Evolutionary conservation across 2,888 invertebrate species (phyloP).

Genomic region (Limenitis camilla): DNA sequence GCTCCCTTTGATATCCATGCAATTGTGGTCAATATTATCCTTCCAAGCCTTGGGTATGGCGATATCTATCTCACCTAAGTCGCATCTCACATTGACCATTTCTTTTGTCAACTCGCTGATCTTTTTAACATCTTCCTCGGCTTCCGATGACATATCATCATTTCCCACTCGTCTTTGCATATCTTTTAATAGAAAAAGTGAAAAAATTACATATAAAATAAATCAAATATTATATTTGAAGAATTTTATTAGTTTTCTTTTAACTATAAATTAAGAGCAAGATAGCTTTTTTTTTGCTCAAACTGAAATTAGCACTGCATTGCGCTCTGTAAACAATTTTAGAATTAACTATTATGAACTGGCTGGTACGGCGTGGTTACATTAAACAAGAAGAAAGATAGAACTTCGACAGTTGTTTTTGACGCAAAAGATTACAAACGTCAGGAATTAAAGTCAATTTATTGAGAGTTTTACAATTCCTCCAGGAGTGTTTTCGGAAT

Average conservation of each 20-base stretch:
- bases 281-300: too few relatives aligned
- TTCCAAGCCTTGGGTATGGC: constrained; percentile 56
- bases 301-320: too few relatives aligned
- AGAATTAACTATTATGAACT: too few relatives aligned
- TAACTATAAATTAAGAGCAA: too few relatives aligned
- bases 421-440: constrained; percentile 2
- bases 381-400: not conserved
- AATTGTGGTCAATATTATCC: constrained; percentile 67
- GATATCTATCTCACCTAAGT: constrained; percentile 44
- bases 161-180: constrained; percentile 49
- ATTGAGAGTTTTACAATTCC: constrained; percentile 20
- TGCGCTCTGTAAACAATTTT: too few relatives aligned
- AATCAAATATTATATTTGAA: too few relatives aligned
- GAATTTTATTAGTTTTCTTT: too few relatives aligned
- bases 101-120: constrained; percentile 43
- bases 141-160: constrained; percentile 57
- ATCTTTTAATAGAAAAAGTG: constrained; percentile 32
- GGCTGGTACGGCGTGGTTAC: not conserved
- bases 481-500: constrained; percentile 21
- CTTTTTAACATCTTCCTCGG: constrained; percentile 56
- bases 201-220: not conserved
- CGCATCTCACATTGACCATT: constrained; percentile 55
- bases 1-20: constrained; percentile 49
- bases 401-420: not conserved
- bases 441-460: constrained; percentile 5